Conservation (phyloP, 2,888 invertebrate species). For the Epiblema foenella region DNA sequence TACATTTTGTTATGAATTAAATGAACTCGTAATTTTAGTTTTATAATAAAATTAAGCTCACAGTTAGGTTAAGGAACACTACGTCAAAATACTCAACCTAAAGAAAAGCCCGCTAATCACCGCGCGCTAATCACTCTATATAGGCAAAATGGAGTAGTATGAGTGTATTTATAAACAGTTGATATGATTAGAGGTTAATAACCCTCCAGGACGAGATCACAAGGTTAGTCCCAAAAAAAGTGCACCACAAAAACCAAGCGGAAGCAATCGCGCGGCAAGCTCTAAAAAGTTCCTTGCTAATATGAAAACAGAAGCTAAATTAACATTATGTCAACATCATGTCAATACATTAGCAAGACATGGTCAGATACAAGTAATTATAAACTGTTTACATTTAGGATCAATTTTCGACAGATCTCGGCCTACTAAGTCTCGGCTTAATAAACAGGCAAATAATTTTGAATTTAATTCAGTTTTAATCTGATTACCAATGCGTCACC, state of each 20-base stretch:
- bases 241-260: constrained; percentile 15
- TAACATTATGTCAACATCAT: constrained; percentile 6
- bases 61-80: no score
- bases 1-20: no score
- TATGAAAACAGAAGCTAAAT: constrained; percentile 18
- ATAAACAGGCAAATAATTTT: no score
- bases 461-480: no score
- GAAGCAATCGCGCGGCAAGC: constrained; percentile 12
- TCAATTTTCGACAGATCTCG: no score
- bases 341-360: constrained; percentile 5
- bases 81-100: no score
- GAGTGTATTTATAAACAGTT: constrained; percentile 26
- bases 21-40: no score
- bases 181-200: constrained; percentile 25
- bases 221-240: constrained; percentile 31
- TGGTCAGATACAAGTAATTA: not conserved
- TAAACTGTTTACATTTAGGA: not conserved
- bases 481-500: no score
- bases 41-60: no score
- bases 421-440: no score
- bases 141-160: not conserved
- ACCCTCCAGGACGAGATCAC: constrained; percentile 31
- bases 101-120: no score
- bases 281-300: constrained; percentile 1
- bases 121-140: no score